phyloP scores from a whole-genome alignment of 2,888 invertebrate genomes.

The Patella ulyssiponensis region DNA sequence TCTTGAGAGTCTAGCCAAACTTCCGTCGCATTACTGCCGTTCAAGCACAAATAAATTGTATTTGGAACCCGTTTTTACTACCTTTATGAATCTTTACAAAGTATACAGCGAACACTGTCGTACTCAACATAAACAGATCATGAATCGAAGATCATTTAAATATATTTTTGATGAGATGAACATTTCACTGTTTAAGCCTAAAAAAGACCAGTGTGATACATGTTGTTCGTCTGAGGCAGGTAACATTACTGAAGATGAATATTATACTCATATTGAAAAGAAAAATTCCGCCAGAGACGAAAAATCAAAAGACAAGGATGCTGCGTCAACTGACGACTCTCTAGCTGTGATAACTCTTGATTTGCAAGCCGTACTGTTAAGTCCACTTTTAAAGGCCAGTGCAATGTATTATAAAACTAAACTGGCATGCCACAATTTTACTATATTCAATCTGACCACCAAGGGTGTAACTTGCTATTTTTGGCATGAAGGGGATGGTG shows the following conservation, averaged over 20 bases:
- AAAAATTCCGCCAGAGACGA: not conserved
- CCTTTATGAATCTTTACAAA: constrained; percentile 1
- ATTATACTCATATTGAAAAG: not conserved
- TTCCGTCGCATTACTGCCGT: constrained; percentile 19
- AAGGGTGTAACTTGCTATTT: constrained; percentile 4
- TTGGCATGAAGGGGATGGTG: constrained; percentile 15
- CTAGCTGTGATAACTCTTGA: not conserved
- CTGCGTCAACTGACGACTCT: not conserved
- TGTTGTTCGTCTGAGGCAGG: constrained; percentile 4
- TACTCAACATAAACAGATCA: not conserved
- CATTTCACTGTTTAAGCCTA: constrained; percentile 17
- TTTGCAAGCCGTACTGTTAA: not conserved
- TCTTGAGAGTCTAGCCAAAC: constrained; percentile 7
- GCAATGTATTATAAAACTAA: constrained; percentile 14
- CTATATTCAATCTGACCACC: constrained; percentile 10
- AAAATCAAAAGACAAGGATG: not conserved
- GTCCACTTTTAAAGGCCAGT: not conserved
- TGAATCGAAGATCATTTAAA: not conserved
- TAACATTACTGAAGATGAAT: not conserved
- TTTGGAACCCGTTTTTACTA: constrained; percentile 9
- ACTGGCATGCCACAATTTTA: constrained; percentile 10
- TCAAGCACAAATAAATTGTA: constrained; percentile 8
- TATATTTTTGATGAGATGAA: constrained; percentile 18
- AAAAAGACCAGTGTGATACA: constrained; percentile 25
- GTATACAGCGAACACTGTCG: constrained; percentile 9